phyloP scores from a whole-genome alignment of 2,113 vertebrate genomes.

The Prietella phreatophila region DNA sequence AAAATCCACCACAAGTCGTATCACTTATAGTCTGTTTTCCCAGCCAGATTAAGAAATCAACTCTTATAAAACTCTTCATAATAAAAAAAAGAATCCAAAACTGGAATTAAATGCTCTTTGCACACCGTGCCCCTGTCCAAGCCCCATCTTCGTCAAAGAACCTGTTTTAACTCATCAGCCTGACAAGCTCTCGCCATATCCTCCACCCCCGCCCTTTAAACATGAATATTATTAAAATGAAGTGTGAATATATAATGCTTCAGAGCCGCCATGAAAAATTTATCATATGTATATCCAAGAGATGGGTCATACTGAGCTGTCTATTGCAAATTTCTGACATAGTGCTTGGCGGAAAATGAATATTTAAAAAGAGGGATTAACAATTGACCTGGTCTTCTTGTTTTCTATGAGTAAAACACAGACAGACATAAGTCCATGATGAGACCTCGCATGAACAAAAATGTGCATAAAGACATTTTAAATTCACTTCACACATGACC shows the following conservation, averaged over 20 bases:
- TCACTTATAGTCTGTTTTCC: not conserved
- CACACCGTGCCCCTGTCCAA: not conserved
- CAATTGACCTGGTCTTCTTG: constrained; percentile 41
- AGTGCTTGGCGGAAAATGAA: constrained; percentile 37
- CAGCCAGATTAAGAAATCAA: constrained; percentile 9
- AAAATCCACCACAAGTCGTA: constrained; percentile 24
- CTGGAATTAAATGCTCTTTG: constrained; percentile 4
- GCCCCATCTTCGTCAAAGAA: constrained; percentile 37
- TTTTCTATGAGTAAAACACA: constrained; percentile 36
- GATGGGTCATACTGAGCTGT: constrained; percentile 44
- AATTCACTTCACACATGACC: constrained; percentile 7
- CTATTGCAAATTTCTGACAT: constrained; percentile 38
- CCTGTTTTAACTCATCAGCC: constrained; percentile 54
- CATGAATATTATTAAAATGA: constrained; percentile 50
- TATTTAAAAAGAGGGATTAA: constrained; percentile 51
- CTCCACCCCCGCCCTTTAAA: constrained; percentile 37
- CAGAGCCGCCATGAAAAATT: constrained; percentile 46
- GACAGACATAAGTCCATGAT: constrained; percentile 8
- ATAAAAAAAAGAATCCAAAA: constrained; percentile 5
- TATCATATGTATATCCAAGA: constrained; percentile 46
- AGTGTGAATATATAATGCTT: constrained; percentile 47
- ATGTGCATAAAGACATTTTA: constrained; percentile 13
- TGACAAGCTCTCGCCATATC: constrained; percentile 24
- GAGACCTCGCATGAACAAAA: constrained; percentile 18
- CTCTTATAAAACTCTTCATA: constrained; percentile 7